Evolutionary conservation across 2,113 vertebrate genomes (phyloP).

Genomic region (Ammodytes dubius): DNA sequence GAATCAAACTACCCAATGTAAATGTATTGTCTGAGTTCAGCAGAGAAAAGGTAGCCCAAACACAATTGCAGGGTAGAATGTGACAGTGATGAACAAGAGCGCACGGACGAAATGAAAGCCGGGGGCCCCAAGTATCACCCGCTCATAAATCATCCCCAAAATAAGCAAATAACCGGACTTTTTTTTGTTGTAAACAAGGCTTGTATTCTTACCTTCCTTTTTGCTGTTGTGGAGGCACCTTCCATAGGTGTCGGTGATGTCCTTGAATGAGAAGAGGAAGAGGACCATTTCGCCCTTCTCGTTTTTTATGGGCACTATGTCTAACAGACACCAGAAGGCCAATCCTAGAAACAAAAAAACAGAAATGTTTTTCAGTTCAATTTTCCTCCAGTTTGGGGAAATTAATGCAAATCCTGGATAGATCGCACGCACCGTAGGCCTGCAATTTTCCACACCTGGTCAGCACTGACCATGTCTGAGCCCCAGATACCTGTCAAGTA

Average conservation of each 20-base stretch:
- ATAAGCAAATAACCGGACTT: conserved; percentile 30
- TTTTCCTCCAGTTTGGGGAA: not conserved
- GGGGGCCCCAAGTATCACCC: conserved; percentile 11
- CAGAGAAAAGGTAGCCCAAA: conserved; percentile 29
- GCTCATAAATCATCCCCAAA: conserved; percentile 57
- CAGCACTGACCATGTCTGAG: conserved; percentile 7
- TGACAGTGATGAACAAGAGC: conserved; percentile 74
- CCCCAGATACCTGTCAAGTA: conserved; percentile 3
- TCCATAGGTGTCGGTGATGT: conserved; percentile 90
- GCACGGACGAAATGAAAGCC: conserved; percentile 48
- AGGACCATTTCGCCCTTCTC: conserved; percentile 97
- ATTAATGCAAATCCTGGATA: conserved; percentile 1
- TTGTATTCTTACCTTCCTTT: conserved; percentile 85
- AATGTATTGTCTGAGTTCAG: conserved; percentile 54
- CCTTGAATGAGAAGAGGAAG: conserved; percentile 98
- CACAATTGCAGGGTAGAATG: conserved; percentile 46
- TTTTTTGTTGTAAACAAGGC: conserved; percentile 6
- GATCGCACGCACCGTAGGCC: not conserved
- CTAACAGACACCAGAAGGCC: conserved; percentile 94
- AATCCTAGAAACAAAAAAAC: conserved; percentile 79
- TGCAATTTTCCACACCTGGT: conserved; percentile 23
- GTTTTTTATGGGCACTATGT: conserved; percentile 98
- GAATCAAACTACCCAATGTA: conserved; percentile 49
- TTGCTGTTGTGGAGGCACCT: conserved; percentile 78
- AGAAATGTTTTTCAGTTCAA: not conserved